Conservation (phyloP, 2,797 vertebrate species). For the Lepilemur ruficaudatus region DNA sequence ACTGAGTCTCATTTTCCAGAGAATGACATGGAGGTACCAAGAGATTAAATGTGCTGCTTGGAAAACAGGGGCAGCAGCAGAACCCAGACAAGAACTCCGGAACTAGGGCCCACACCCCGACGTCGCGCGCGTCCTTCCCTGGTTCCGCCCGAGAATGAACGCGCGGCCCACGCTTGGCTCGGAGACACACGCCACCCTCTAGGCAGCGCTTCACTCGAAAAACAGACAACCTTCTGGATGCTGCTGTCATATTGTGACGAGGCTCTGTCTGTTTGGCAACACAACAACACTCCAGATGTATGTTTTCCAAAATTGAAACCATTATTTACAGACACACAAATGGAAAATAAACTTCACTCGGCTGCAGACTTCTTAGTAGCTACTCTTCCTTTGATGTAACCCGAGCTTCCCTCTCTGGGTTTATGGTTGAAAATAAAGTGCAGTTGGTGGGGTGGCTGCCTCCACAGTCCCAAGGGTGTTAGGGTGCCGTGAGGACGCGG, state of each 20-base stretch:
- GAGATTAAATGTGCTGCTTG: neutral
- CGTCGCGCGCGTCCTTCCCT: rapidly evolving
- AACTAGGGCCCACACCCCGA: neutral
- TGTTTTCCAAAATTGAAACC: slow-evolving; percentile 48
- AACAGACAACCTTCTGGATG: slow-evolving; percentile 28
- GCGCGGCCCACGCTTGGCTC: rapidly evolving
- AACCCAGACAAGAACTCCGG: neutral
- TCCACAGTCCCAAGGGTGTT: neutral
- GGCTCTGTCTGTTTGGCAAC: slow-evolving; percentile 44
- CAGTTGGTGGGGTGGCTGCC: neutral
- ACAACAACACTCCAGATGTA: slow-evolving; percentile 35
- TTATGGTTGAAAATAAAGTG: neutral
- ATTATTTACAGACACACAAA: slow-evolving; percentile 57
- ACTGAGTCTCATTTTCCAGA: neutral
- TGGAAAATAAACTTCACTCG: slow-evolving; percentile 24
- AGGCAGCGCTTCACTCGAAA: neutral
- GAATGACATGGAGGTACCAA: neutral
- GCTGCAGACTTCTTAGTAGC: neutral
- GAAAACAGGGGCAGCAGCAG: neutral
- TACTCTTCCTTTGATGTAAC: neutral
- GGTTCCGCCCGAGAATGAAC: neutral
- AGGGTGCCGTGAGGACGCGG: rapidly evolving
- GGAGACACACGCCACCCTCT: neutral
- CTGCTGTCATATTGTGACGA: neutral
- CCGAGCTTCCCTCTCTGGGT: neutral